Conservation (phyloP, 1,140 invertebrate genomes). For the Magallana ariakensis region DNA sequence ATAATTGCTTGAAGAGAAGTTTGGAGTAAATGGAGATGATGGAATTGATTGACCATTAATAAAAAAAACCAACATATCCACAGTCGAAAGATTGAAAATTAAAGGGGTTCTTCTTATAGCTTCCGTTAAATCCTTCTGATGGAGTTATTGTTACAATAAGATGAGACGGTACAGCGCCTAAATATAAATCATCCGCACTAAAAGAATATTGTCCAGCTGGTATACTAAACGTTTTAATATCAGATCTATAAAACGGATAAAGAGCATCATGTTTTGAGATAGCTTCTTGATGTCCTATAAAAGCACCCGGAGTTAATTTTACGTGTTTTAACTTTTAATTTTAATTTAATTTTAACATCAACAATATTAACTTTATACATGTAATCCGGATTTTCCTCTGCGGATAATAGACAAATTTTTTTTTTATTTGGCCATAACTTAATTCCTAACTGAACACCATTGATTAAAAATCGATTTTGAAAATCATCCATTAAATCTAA, state of each 20-base stretch:
- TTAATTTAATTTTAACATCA: constrained; percentile 8
- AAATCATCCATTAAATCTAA: constrained; percentile 1
- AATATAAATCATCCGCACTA: constrained; percentile 31
- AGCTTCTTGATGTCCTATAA: constrained; percentile 4
- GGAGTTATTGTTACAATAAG: neutral
- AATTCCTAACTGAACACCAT: neutral
- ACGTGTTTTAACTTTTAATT: neutral
- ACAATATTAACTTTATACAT: constrained; percentile 11
- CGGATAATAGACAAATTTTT: neutral
- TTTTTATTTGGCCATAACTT: constrained; percentile 1
- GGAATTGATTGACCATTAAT: constrained; percentile 27
- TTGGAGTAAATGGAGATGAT: neutral
- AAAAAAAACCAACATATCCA: constrained; percentile 1
- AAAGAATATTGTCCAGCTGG: constrained; percentile 22
- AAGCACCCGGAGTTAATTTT: constrained; percentile 15
- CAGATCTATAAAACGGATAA: constrained; percentile 18
- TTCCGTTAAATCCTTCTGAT: constrained; percentile 5
- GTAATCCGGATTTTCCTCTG: constrained; percentile 3
- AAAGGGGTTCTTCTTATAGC: constrained; percentile 27
- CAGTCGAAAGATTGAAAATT: constrained; percentile 28
- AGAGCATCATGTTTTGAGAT: neutral
- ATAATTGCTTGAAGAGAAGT: neutral
- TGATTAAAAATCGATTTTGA: constrained; percentile 10
- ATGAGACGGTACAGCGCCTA: neutral
- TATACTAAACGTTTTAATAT: constrained; percentile 18